Conservation (phyloP, 1,140 invertebrate genomes). For the Drosophila miranda region DNA sequence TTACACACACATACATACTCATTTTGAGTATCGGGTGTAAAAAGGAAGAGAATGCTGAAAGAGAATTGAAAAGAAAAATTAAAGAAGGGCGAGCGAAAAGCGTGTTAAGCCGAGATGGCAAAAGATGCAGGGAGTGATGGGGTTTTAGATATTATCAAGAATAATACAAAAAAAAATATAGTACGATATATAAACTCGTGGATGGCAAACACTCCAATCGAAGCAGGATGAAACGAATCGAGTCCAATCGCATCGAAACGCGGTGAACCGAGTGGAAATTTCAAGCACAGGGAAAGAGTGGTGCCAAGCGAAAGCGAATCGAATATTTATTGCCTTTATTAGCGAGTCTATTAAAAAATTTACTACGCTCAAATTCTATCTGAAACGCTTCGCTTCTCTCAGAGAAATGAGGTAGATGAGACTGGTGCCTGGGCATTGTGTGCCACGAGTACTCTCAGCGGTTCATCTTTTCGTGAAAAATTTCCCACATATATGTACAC, state of each 20-base stretch:
- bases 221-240: conserved; percentile 37
- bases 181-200: conserved; percentile 11
- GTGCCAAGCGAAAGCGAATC: conserved; percentile 57
- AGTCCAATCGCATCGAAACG: conserved; percentile 24
- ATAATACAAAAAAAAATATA: conserved; percentile 48
- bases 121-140: background rate
- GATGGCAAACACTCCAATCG: conserved; percentile 53
- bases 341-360: conserved; percentile 80
- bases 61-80: conserved; percentile 35
- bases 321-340: conserved; percentile 81
- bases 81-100: background rate
- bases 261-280: background rate
- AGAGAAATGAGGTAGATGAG: conserved; percentile 22
- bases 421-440: conserved; percentile 25
- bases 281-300: background rate
- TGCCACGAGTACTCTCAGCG: conserved; percentile 8
- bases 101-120: conserved; percentile 26
- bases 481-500: conserved; percentile 31
- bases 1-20: too few species aligned
- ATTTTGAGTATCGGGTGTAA: too few species aligned
- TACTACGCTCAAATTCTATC: conserved; percentile 76
- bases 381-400: conserved; percentile 70
- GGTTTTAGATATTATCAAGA: conserved; percentile 33
- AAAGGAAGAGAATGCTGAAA: conserved; percentile 26
- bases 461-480: conserved; percentile 41